Base-by-base conservation (phyloP, 2,888 invertebrate species). In the Serripes groenlandicus region DNA sequence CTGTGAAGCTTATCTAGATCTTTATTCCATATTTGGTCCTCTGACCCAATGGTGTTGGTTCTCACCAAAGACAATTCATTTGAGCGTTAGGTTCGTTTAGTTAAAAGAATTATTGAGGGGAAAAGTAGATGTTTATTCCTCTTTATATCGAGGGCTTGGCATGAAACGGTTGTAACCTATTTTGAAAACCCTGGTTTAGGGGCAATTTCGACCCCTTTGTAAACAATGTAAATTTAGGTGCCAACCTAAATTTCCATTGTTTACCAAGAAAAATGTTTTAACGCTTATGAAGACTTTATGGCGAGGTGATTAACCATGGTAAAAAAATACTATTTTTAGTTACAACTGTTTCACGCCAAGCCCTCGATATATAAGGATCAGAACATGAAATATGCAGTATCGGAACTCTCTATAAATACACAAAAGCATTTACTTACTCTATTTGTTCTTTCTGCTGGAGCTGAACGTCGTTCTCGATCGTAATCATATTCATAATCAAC, bases 401-500 rank as follows among this genome's bases (percentile, higher is more conserved):
- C 11, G 42, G 42, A 18, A 42, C 7, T 18, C 7, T 18, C 23
- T 56, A 23, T 7, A n/a, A 11, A 18, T 18, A 18, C 5, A 23
- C 56, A n/a, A 23, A 9, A 23, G 18, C 15, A 7, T 7, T 60
- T 66, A 28, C 77, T 64, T 64, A 78, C 77, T 78, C 82, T 84
- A 34, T 83, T 85, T 68, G 85, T 85, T 52, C 85, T 82, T 75
- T 83, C 84, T 30, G 58, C 23, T 18, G 42, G 42, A 3, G 58
- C 60, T 42, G 76, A 58, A 26, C 69, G 76, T 30, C 76, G 32
- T 42, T 76, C 76, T 58, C 76, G 35, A 71, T 88, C 89, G 56
- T 88, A 88, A 75, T 91, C 87, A 81, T 91, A 91, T 71, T 92
- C 91, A 80, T 93, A 92, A 72, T 93, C 91, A 37, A 92, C 92